Evolutionary conservation across 2,888 invertebrate genomes (phyloP).

Genomic region (Heteromyza rotundicornis): DNA sequence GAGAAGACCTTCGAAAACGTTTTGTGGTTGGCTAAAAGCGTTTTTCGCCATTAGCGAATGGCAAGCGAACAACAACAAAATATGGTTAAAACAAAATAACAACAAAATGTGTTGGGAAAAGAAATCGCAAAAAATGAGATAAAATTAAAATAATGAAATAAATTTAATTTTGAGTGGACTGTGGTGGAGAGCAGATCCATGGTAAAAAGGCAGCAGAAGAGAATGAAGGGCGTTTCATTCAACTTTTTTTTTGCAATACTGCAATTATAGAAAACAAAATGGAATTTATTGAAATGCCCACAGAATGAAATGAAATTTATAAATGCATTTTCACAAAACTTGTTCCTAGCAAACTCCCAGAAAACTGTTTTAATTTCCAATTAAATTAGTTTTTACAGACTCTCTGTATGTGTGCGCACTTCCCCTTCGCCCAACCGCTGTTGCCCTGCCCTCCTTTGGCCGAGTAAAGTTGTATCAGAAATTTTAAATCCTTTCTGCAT

Average conservation of each 20-base stretch:
- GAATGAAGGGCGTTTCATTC: no score
- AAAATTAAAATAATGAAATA: constrained; percentile 8
- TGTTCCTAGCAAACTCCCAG: no score
- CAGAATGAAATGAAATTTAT: no score
- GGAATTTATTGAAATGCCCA: no score
- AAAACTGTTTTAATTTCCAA: constrained; percentile 22
- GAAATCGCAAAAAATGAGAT: constrained; percentile 9
- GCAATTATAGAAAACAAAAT: no score
- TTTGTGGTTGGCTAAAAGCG: constrained; percentile 31
- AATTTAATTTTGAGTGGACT: neutral
- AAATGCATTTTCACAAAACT: no score
- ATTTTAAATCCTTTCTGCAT: constrained; percentile 8
- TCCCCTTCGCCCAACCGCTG: no score
- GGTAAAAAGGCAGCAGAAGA: neutral
- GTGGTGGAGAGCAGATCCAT: neutral
- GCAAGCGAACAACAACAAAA: constrained; percentile 11
- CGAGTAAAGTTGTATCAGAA: no score
- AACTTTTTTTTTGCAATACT: no score
- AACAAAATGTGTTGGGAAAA: neutral
- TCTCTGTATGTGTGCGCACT: neutral
- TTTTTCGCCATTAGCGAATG: constrained; percentile 24
- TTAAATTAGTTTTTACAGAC: constrained; percentile 26
- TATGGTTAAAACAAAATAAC: neutral
- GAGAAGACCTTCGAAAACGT: constrained; percentile 30
- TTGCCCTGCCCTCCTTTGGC: no score